Evolutionary conservation across 2,797 vertebrate genomes (phyloP), one percentile per base, ranked within the genome.

Genomic region (Lepilemur ruficaudatus): DNA sequence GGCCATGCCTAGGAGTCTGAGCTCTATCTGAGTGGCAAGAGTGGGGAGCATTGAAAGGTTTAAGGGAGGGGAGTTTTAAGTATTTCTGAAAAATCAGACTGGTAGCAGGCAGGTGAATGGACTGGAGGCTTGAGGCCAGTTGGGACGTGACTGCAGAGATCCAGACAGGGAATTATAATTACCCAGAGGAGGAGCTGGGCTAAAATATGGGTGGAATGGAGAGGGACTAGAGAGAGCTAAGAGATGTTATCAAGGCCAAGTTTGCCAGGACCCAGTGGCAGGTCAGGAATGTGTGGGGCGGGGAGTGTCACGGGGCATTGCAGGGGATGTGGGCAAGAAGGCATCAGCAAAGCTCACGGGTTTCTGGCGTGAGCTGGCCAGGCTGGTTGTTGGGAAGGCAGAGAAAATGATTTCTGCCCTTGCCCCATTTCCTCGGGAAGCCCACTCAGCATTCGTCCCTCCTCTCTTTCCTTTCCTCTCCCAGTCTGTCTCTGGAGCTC

Each of bases 81-180:
- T 78, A 35, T 22, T 85, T 91, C 63, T 93, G 55, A 82, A 81
- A 88, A 95, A 35, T 83, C 75, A 73, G 48, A n/a, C 18, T 69
- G 28, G 32, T n/a, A 46, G 35, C 13, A 88, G 28, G 25, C 7
- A 95, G 28, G 11, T 59, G n/a, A 25, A 14, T 80, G 59, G 35
- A 30, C n/a, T 78, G 15, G 28, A 63, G 50, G 38, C 0, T 1
- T 2, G 80, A 84, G 73, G 4, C 2, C 30, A 70, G 43, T 52
- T 11, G 50, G 46, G 18, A 75, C 11, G 12, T 0, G 2, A 41
- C 23, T 61, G 6, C 20, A 48, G 55, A 38, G 41, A 73, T 78
- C 61, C 52, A 38, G 41, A 28, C 12, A 22, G 61, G 14, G 15
- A 63, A 25, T 80, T 52, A 52, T 43, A n/a, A 28, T 32, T 46